Conservation (phyloP, 2,797 vertebrate genomes). For the Lates japonicus region DNA sequence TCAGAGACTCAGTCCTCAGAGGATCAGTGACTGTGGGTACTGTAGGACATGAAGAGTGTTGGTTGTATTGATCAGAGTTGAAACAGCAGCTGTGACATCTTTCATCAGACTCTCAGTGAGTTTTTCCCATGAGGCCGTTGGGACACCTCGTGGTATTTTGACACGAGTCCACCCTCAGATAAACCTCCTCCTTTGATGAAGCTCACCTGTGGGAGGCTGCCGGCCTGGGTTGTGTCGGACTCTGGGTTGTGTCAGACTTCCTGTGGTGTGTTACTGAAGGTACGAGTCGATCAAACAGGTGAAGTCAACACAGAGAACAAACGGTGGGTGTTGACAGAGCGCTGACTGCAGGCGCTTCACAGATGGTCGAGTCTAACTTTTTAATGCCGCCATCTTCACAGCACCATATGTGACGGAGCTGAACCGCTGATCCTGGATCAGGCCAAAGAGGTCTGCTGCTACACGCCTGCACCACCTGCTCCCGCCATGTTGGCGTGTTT, state of each 20-base stretch:
- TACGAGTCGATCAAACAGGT: slow-evolving; percentile 42
- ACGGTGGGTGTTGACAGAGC: slow-evolving; percentile 8
- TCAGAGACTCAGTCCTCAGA: too few relatives aligned
- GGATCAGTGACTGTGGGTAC: too few relatives aligned
- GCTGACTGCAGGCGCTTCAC: slow-evolving; percentile 12
- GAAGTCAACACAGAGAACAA: slow-evolving; percentile 28
- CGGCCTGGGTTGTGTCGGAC: slow-evolving; percentile 46
- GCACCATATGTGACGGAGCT: slow-evolving; percentile 51
- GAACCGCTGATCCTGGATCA: slow-evolving; percentile 42
- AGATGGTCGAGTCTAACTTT: slow-evolving; percentile 51
- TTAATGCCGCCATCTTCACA: slow-evolving; percentile 43
- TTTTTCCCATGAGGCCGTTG: background rate
- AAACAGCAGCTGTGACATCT: too few relatives aligned
- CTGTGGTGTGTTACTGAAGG: background rate
- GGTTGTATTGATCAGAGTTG: too few relatives aligned
- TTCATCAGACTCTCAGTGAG: background rate
- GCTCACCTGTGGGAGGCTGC: slow-evolving; percentile 73
- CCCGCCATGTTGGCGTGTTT: slow-evolving; percentile 40
- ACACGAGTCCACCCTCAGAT: background rate
- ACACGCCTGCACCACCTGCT: slow-evolving; percentile 68
- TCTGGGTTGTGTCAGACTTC: background rate
- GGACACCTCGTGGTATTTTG: slow-evolving; percentile 30
- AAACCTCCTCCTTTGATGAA: slow-evolving; percentile 56
- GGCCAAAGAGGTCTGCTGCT: slow-evolving; percentile 22
- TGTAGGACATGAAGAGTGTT: too few relatives aligned